Base-by-base conservation (phyloP, 2,797 vertebrate species). In the Netta rufina region DNA sequence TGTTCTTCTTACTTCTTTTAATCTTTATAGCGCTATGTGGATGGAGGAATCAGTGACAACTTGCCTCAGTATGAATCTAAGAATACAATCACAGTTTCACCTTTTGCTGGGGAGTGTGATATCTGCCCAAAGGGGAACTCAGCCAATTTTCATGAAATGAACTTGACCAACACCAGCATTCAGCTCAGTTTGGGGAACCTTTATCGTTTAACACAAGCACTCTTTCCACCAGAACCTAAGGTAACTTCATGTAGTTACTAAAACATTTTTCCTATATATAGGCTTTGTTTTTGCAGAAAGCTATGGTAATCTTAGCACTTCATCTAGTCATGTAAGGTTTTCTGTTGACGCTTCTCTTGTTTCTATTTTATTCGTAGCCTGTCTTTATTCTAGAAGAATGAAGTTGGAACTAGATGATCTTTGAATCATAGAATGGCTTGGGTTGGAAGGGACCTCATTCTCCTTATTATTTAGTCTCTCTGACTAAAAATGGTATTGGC, bases 41-140 rank as follows among this genome's bases (percentile, higher is more conserved):
- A 99, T 1, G 99, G 99, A 14, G 99, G 98, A 3, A 97, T 98
- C 71, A 99, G 98, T 28, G 97, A 99, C 96, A 99, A 98, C 75
- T 32, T 99, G 6, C 99, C 99, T 4, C 97, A 97, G 87, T 97
- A 97, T 0, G 98, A 99, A 57, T 88, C 97, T 87, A 99, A 98
- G 90, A 98, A 98, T 87, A 99, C 99, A 90, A 99, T 99, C 97
- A 99, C 98, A 0, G 96, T 99, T 93, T 99, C 98, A 0, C 99
- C 99, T 5, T 99, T 99, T 11, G 98, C 98, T 2, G 99, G 99
- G 19, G 99, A 99, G 95, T 98, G 97, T 4, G 99, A 99, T 97
- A 99, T 99, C 97, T 99, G 99, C 61, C 99, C 99, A 21, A 98
- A 98, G 11, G 98, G 98, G 82, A 98, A 96, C 61, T 99, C 99